Percentiles rank a stretch among this genome's conserved stretches.
Conservation (phyloP, 2,113 vertebrate species). For the Pelecanoides urinatrix region DNA sequence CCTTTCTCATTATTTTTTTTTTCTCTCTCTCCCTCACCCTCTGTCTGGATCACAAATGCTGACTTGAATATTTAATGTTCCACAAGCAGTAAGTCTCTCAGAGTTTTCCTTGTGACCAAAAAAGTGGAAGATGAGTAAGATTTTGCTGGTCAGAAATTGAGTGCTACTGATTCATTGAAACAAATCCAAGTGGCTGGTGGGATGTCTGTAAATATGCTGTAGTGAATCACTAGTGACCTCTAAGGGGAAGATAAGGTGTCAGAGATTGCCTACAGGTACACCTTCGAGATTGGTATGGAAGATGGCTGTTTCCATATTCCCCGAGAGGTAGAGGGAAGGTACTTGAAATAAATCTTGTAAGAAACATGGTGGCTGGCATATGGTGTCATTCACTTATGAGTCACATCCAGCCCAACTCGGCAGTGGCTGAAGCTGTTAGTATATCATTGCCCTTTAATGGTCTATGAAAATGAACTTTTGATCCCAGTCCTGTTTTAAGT, state of each 20-base stretch:
- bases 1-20: background rate
- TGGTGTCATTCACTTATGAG: background rate
- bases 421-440: constrained; percentile 12
- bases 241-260: background rate
- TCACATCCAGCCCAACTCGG: background rate
- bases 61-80: background rate
- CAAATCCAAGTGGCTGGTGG: background rate
- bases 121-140: background rate
- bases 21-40: background rate
- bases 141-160: background rate
- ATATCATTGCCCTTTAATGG: constrained; percentile 28
- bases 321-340: background rate
- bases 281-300: background rate
- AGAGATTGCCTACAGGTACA: background rate
- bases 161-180: background rate
- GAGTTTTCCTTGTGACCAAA: background rate
- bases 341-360: background rate
- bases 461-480: constrained; percentile 61
- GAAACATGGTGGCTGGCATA: background rate
- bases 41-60: background rate
- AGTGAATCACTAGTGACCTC: constrained; percentile 12
- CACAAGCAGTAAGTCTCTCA: background rate
- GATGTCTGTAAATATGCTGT: background rate
- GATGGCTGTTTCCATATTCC: background rate
- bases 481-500: constrained; percentile 49